Evolutionary conservation across 2,797 vertebrate genomes (phyloP).

Genomic region (Melanotaenia boesemani): DNA sequence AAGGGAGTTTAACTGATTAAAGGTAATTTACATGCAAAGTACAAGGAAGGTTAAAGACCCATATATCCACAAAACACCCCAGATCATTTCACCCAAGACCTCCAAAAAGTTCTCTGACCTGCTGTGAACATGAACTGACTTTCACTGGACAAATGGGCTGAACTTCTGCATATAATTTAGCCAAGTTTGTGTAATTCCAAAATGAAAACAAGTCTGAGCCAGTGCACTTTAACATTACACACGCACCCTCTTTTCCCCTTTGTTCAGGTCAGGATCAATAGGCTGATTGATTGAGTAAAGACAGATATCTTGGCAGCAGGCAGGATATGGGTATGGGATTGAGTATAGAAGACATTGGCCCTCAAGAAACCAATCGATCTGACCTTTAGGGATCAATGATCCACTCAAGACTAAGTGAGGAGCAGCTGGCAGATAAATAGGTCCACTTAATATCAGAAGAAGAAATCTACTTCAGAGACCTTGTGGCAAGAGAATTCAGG

Average conservation of each 20-base stretch:
- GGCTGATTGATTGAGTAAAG: constrained; percentile 65
- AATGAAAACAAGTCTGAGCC: constrained; percentile 34
- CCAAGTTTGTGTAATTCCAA: constrained; percentile 35
- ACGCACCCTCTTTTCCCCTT: constrained; percentile 26
- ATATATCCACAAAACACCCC: constrained; percentile 2
- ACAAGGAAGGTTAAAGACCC: constrained; percentile 19
- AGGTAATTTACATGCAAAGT: constrained; percentile 24
- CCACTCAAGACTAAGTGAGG: constrained; percentile 59
- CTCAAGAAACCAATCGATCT: constrained; percentile 65
- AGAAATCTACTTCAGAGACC: constrained; percentile 34
- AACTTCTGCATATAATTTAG: constrained; percentile 34
- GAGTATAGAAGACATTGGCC: constrained; percentile 53
- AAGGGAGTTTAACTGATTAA: constrained; percentile 67
- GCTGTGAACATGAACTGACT: constrained; percentile 32
- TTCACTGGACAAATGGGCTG: constrained; percentile 48
- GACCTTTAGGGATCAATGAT: constrained; percentile 69
- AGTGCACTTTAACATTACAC: constrained; percentile 37
- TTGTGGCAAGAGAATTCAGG: constrained; percentile 28
- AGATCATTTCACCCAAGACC: constrained; percentile 11
- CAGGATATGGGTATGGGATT: constrained; percentile 46
- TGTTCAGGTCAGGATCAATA: constrained; percentile 68
- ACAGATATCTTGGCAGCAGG: constrained; percentile 54
- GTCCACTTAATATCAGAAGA: constrained; percentile 31
- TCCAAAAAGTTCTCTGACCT: constrained; percentile 29
- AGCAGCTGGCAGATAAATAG: constrained; percentile 50